These are phyloP conservation scores for Tetraneura akinire DNA, from an alignment of 1,140 invertebrate genomes.

Conservation along the genomic window DNA sequence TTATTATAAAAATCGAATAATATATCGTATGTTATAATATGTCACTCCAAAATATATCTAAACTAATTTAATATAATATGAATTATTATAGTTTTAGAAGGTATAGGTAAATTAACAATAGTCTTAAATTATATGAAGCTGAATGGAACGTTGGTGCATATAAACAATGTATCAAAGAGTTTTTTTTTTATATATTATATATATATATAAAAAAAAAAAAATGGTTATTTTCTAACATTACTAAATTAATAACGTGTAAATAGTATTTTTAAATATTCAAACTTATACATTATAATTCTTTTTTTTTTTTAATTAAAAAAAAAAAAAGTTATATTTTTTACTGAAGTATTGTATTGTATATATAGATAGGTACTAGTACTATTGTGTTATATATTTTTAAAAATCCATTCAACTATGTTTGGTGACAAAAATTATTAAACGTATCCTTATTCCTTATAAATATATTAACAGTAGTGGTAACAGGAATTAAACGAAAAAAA, in stretches of 20 bases:
- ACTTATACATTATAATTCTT: background rate
- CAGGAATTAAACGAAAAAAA: background rate
- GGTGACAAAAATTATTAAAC: background rate
- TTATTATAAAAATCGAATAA: too few relatives aligned
- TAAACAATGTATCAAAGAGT: too few relatives aligned
- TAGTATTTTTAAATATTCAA: background rate
- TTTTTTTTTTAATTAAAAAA: background rate
- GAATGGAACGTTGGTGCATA: background rate
- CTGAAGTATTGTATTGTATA: too few relatives aligned
- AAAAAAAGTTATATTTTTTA: background rate
- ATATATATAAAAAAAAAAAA: too few relatives aligned
- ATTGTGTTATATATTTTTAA: too few relatives aligned
- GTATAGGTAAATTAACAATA: background rate
- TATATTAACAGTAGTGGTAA: constrained; percentile 36
- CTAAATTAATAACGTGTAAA: background rate
- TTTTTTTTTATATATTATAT: background rate
- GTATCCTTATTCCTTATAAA: constrained; percentile 22
- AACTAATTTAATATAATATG: constrained; percentile 16
- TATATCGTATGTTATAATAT: too few relatives aligned
- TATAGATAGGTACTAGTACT: too few relatives aligned
- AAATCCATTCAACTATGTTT: background rate
- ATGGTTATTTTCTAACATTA: too few relatives aligned
- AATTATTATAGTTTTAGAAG: constrained; percentile 15
- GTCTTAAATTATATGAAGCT: background rate
- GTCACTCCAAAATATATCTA: constrained; percentile 20